These are phyloP conservation scores for Sitophilus oryzae DNA, from an alignment of 1,140 invertebrate species.

Conservation along the genomic window DNA sequence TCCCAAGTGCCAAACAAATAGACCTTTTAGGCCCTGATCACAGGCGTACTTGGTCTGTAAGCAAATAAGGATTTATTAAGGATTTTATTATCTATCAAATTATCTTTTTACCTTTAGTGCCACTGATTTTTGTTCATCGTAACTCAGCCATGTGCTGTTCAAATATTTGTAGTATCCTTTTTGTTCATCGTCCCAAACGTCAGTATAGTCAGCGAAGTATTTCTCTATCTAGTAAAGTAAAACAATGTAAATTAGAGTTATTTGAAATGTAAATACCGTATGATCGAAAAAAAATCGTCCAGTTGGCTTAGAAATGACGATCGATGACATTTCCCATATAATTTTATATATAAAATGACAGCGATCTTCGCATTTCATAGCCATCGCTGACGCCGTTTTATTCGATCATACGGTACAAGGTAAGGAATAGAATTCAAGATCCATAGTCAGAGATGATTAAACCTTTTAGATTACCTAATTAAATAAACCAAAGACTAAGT, in stretches of 20 bases:
- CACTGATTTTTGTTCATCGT: slow-evolving; percentile 23
- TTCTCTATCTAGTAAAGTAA: slow-evolving; percentile 22
- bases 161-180: slow-evolving; percentile 23
- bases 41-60: not conserved
- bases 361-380: too few species aligned
- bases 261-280: too few species aligned
- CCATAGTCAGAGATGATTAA: too few species aligned
- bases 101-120: slow-evolving; percentile 18
- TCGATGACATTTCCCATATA: too few species aligned
- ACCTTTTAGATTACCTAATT: too few species aligned
- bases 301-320: too few species aligned
- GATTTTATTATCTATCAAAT: not conserved
- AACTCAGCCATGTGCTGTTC: slow-evolving; percentile 19
- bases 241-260: slow-evolving; percentile 3
- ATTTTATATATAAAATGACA: too few species aligned
- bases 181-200: slow-evolving; percentile 26
- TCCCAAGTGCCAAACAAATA: slow-evolving; percentile 24
- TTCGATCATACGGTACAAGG: too few species aligned
- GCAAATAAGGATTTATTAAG: not conserved
- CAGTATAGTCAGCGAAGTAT: slow-evolving; percentile 41
- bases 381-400: too few species aligned
- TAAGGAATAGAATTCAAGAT: too few species aligned
- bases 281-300: too few species aligned
- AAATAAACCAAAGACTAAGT: too few species aligned
- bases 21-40: slow-evolving; percentile 6